These are phyloP conservation scores for Agrochola lychnidis DNA, from an alignment of 2,888 invertebrate genomes.

Conservation along the genomic window DNA sequence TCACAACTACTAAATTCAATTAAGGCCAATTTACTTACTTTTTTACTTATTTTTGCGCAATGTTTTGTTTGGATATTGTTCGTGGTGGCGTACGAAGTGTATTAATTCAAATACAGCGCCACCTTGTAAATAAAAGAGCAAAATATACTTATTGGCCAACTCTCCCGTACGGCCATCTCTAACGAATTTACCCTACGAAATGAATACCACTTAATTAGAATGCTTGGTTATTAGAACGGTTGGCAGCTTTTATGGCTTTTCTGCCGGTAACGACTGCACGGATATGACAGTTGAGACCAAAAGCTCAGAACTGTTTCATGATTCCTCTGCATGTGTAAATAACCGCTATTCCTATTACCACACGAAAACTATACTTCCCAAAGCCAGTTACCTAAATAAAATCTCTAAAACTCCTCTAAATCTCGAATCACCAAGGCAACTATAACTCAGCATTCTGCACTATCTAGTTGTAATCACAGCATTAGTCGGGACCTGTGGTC, in stretches of 20 bases:
- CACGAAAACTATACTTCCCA: neutral
- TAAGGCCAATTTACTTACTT: too few species aligned
- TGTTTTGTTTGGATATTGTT: too few species aligned
- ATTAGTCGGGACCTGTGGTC: neutral
- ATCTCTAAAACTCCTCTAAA: neutral
- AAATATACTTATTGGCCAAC: too few species aligned
- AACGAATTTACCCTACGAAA: too few species aligned
- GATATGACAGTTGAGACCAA: neutral
- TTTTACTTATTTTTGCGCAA: too few species aligned
- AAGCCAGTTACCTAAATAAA: neutral
- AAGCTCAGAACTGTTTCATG: neutral
- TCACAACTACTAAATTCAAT: too few species aligned
- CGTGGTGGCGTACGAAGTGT: too few species aligned
- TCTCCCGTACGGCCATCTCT: too few species aligned
- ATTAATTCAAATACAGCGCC: too few species aligned
- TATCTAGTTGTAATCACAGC: slow-evolving; percentile 30
- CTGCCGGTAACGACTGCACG: neutral
- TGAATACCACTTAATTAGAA: neutral
- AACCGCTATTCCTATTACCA: neutral
- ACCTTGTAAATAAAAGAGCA: too few species aligned
- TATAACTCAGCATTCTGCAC: neutral
- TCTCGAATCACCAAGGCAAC: neutral
- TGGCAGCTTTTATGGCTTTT: neutral
- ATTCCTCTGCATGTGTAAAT: neutral
- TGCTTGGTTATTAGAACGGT: neutral